Conservation (phyloP, 2,888 invertebrate genomes). For the Lasioglossum pauxillum region DNA sequence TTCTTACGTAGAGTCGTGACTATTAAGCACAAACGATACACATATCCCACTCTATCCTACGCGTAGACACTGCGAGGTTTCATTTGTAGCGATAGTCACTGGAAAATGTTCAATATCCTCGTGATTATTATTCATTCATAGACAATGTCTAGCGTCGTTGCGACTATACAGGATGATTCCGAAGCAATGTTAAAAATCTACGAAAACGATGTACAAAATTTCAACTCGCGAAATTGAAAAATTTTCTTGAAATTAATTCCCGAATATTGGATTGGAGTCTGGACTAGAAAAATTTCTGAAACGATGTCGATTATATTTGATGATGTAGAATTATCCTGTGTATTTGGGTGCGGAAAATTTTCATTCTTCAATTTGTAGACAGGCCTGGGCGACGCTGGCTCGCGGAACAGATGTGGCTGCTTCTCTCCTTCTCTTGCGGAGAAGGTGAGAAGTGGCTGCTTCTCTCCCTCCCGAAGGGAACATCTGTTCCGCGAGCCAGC, state of each 20-base stretch:
- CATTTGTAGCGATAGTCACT: slow-evolving; percentile 21
- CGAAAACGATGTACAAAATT: neutral
- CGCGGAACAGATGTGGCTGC: too few relatives aligned
- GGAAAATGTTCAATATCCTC: slow-evolving; percentile 1
- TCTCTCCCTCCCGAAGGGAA: too few relatives aligned
- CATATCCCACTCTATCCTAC: slow-evolving; percentile 54
- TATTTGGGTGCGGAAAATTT: neutral
- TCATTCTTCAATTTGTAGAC: slow-evolving; percentile 18
- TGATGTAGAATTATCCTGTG: neutral
- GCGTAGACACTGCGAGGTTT: slow-evolving; percentile 21
- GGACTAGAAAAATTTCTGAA: neutral
- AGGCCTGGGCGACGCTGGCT: too few relatives aligned
- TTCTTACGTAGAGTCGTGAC: slow-evolving; percentile 28
- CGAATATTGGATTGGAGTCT: neutral
- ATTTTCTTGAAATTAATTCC: neutral
- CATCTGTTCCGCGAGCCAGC: too few relatives aligned
- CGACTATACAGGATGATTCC: slow-evolving; percentile 5
- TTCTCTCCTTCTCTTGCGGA: too few relatives aligned
- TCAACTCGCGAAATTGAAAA: neutral
- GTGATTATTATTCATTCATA: neutral
- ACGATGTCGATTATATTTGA: neutral
- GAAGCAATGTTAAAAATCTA: neutral
- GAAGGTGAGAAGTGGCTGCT: too few relatives aligned
- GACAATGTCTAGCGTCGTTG: neutral
- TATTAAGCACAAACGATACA: slow-evolving; percentile 33